Evolutionary conservation across 2,797 vertebrate genomes (phyloP).

Genomic region (Acestrorhynchus altus): DNA sequence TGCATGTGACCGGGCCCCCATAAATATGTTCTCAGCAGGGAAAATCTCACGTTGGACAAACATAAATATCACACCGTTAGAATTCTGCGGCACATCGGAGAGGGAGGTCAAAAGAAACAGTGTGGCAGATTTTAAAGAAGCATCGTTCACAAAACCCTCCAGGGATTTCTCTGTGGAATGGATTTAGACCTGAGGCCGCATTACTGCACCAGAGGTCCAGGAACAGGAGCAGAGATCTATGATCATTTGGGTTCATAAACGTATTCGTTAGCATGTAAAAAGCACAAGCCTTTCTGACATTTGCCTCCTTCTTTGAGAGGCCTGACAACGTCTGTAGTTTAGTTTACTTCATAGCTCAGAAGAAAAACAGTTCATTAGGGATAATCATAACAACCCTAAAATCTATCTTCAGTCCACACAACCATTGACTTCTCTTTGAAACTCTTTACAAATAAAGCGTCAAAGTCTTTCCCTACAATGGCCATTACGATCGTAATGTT

Average conservation of each 20-base stretch:
- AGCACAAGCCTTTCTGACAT: background rate
- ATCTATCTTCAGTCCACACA: background rate
- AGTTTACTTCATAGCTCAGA: background rate
- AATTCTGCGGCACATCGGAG: constrained; percentile 17
- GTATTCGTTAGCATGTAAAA: constrained; percentile 1
- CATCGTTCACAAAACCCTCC: background rate
- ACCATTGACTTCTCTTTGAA: background rate
- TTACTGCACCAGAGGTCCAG: background rate
- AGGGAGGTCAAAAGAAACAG: constrained; percentile 7
- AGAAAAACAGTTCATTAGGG: background rate
- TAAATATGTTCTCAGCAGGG: constrained; percentile 55
- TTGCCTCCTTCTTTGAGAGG: background rate
- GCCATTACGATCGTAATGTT: background rate
- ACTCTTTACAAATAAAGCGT: too few relatives aligned
- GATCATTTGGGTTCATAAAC: background rate
- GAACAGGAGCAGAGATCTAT: background rate
- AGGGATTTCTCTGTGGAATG: constrained; percentile 11
- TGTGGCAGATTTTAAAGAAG: constrained; percentile 15
- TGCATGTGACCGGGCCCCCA: constrained; percentile 46
- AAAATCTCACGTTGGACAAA: constrained; percentile 50
- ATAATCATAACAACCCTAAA: background rate
- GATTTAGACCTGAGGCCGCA: constrained; percentile 1
- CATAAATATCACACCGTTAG: constrained; percentile 53
- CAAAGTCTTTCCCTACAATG: background rate
- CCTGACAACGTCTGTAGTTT: background rate